Percentiles rank a stretch among this genome's conserved stretches.
These are phyloP conservation scores for Drosophila subsilvestris DNA, from an alignment of 2,888 invertebrate species.

Conservation along the genomic window DNA sequence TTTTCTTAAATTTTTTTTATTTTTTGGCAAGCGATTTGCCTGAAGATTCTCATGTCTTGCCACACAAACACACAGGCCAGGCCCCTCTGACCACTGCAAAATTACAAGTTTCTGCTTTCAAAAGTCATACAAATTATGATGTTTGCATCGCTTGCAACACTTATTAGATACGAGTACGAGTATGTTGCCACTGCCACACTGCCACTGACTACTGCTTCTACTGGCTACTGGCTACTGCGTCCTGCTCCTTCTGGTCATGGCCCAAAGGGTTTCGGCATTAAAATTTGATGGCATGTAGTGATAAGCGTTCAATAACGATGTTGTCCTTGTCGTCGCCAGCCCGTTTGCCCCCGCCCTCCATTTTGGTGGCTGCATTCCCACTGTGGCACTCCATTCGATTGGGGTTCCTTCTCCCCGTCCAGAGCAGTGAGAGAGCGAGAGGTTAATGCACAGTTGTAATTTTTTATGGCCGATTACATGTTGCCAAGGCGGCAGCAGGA, in stretches of 20 bases:
- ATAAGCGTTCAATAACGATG: constrained; percentile 72
- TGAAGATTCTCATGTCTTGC: constrained; percentile 50
- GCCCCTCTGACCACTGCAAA: constrained; percentile 66
- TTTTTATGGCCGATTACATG: constrained; percentile 79
- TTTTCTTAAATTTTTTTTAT: constrained; percentile 16
- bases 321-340: constrained; percentile 53
- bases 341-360: neutral
- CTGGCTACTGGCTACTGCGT: constrained; percentile 10
- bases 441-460: constrained; percentile 79
- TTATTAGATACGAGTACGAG: constrained; percentile 52
- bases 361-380: neutral
- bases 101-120: constrained; percentile 81
- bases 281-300: constrained; percentile 79
- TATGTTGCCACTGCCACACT: constrained; percentile 50
- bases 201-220: constrained; percentile 22
- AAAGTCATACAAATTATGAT: constrained; percentile 79
- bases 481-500: constrained; percentile 57
- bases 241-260: constrained; percentile 22
- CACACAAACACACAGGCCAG: constrained; percentile 24
- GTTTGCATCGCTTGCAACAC: constrained; percentile 79
- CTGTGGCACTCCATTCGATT: constrained; percentile 43
- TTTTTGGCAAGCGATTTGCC: constrained; percentile 75
- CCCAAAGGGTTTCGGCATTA: constrained; percentile 76
- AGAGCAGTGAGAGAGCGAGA: constrained; percentile 50
- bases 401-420: constrained; percentile 6